phyloP scores from a whole-genome alignment of 2,888 invertebrate species.

The Epistrophella euchroma region DNA sequence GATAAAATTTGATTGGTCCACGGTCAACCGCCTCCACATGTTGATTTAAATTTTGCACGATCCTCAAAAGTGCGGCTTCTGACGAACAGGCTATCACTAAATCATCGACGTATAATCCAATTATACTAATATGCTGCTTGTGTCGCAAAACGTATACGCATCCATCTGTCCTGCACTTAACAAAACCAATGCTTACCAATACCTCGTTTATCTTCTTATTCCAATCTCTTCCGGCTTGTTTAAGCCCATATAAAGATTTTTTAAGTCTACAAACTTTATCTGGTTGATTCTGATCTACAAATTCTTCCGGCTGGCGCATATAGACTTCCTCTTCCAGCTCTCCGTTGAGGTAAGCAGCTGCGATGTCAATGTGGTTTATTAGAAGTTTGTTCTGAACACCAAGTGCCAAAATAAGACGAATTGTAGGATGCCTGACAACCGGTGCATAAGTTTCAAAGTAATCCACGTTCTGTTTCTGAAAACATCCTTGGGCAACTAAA shows the following conservation, averaged over 20 bases:
- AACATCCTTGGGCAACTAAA: constrained; percentile 77
- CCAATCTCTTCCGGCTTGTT: constrained; percentile 69
- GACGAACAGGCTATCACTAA: constrained; percentile 50
- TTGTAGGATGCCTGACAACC: constrained; percentile 72
- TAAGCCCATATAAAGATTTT: constrained; percentile 50
- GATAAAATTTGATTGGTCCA: constrained; percentile 58
- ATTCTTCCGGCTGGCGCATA: constrained; percentile 66
- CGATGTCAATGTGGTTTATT: constrained; percentile 28
- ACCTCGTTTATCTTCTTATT: constrained; percentile 57
- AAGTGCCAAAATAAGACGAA: constrained; percentile 70
- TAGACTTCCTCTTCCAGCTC: constrained; percentile 63
- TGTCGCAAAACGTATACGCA: constrained; percentile 39
- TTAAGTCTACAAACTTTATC: constrained; percentile 43
- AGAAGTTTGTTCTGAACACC: constrained; percentile 32
- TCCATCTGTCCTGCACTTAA: constrained; percentile 43
- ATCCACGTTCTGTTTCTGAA: constrained; percentile 76
- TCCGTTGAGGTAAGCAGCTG: constrained; percentile 68
- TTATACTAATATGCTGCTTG: constrained; percentile 33
- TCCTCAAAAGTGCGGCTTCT: not conserved
- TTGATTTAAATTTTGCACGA: constrained; percentile 46
- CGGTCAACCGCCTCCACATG: constrained; percentile 52
- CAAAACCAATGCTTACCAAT: constrained; percentile 46
- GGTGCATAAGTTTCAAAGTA: constrained; percentile 77
- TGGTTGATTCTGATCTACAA: constrained; percentile 43
- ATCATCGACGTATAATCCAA: constrained; percentile 57